Evolutionary conservation across 2,888 invertebrate species (phyloP).

Genomic region (Ormyrus pomaceus): DNA sequence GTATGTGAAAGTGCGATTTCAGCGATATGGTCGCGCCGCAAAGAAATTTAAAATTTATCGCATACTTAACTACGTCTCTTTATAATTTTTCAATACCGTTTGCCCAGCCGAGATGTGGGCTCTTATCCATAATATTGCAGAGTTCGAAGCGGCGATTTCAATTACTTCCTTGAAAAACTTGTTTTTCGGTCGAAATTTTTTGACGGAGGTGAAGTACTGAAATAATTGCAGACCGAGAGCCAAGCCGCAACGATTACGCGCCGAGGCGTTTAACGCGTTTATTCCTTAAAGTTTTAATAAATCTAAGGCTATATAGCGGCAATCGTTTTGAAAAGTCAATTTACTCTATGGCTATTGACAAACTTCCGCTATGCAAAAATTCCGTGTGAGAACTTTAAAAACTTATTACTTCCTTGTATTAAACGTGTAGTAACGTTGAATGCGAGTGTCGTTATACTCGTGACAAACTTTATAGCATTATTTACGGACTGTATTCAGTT

Average conservation of each 20-base stretch:
- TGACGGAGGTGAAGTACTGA: neutral
- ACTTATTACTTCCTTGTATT: too few species aligned
- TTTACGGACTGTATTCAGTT: too few species aligned
- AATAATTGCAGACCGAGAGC: neutral
- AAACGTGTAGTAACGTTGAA: too few species aligned
- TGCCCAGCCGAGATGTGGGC: neutral
- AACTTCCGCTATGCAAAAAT: slow-evolving; percentile 11
- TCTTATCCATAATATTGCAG: slow-evolving; percentile 19
- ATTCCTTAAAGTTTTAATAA: neutral
- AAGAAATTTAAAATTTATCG: slow-evolving; percentile 14
- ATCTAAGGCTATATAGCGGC: neutral
- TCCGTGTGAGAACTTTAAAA: neutral
- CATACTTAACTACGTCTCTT: slow-evolving; percentile 1
- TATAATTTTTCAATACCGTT: slow-evolving; percentile 22
- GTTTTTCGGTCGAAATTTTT: slow-evolving; percentile 28
- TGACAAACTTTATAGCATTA: too few species aligned
- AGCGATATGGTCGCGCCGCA: neutral
- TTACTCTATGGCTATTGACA: neutral
- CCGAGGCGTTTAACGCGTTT: neutral
- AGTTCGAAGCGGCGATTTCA: slow-evolving; percentile 22
- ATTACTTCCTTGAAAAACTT: slow-evolving; percentile 44
- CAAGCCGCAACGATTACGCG: neutral
- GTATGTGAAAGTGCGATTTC: slow-evolving; percentile 24
- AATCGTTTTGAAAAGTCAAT: neutral
- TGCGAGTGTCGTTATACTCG: too few species aligned